A percentile compares a stretch with the other conserved stretches of the same genome.
These are phyloP conservation scores for Pterophyllum scalare DNA, from an alignment of 2,113 vertebrate species.

Conservation along the genomic window DNA sequence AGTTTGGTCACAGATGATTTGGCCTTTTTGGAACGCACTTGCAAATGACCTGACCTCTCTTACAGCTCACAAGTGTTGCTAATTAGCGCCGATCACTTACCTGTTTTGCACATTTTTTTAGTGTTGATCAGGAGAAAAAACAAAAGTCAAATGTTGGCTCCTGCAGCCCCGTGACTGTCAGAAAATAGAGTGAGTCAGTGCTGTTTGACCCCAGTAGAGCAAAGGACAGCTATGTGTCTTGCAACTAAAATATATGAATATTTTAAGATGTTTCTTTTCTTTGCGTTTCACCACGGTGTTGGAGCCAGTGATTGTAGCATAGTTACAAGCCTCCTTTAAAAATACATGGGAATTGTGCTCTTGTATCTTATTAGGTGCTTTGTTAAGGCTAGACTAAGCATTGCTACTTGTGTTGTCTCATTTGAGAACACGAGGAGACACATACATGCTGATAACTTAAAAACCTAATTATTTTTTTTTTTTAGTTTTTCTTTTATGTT, in stretches of 20 bases:
- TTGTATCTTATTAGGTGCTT: neutral
- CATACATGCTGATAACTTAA: constrained; percentile 24
- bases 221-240: constrained; percentile 5
- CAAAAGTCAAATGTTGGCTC: neutral
- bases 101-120: neutral
- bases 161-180: neutral
- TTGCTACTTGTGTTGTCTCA: neutral
- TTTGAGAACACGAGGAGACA: neutral
- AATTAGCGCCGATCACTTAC: neutral
- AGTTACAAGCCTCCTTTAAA: constrained; percentile 29
- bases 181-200: neutral
- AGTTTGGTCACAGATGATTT: neutral
- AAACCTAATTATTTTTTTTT: constrained; percentile 33
- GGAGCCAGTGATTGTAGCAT: neutral
- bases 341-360: constrained; percentile 13
- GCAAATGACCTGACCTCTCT: neutral
- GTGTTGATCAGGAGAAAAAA: neutral
- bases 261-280: constrained; percentile 1
- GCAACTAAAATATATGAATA: constrained; percentile 15
- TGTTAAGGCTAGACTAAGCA: neutral
- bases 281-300: constrained; percentile 12
- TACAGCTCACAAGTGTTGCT: neutral
- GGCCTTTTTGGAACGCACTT: neutral
- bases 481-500: neutral
- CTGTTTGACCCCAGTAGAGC: neutral